Conservation (phyloP, 2,113 vertebrate species). For the Felis chaus region DNA sequence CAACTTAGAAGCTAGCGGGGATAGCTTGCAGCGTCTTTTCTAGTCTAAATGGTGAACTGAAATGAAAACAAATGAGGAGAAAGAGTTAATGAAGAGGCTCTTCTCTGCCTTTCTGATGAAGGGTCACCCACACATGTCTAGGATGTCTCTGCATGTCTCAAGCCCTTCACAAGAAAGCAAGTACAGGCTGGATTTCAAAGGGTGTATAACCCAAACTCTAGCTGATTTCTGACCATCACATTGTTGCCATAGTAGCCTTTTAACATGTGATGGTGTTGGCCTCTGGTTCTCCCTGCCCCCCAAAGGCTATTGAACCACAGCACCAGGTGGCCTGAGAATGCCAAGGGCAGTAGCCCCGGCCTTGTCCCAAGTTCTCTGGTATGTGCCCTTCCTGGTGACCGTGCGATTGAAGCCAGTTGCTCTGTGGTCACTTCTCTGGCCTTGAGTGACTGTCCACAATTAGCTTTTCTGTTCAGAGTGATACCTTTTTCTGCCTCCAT, state of each 20-base stretch:
- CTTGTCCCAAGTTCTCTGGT: background rate
- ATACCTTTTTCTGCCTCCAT: background rate
- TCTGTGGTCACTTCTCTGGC: background rate
- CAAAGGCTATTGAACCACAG: background rate
- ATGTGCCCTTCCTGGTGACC: background rate
- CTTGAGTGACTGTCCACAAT: background rate
- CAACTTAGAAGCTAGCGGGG: background rate
- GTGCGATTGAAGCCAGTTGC: background rate
- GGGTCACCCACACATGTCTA: background rate
- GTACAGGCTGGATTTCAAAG: background rate
- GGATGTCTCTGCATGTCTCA: background rate
- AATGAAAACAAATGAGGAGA: background rate
- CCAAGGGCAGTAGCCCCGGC: background rate
- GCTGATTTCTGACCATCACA: background rate
- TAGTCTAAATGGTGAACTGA: background rate
- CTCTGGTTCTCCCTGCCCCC: background rate
- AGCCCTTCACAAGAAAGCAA: background rate
- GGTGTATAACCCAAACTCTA: background rate
- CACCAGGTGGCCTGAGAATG: background rate
- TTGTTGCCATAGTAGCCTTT: background rate
- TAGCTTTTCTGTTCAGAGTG: background rate
- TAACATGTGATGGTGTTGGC: background rate
- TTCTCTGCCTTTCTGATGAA: background rate
- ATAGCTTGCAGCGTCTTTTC: slow-evolving; percentile 51
- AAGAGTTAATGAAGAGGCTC: background rate